Evolutionary conservation across 2,888 invertebrate species (phyloP).

Genomic region (Noctua pronuba): DNA sequence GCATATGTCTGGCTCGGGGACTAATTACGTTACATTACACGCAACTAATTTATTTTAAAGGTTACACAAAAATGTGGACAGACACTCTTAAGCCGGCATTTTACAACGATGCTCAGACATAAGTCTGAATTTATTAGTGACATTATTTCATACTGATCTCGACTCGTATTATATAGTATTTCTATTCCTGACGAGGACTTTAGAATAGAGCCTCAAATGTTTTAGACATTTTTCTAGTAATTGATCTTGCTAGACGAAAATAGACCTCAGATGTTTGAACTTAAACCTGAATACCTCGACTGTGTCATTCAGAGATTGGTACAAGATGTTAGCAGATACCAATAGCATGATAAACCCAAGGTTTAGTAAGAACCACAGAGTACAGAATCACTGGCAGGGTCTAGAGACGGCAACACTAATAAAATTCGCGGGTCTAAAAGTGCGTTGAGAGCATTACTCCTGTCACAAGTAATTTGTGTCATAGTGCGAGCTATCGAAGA

Average conservation of each 20-base stretch:
- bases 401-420: background rate
- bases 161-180: constrained; percentile 4
- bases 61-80: background rate
- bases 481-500: background rate
- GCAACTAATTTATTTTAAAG: constrained; percentile 2
- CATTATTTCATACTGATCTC: constrained; percentile 26
- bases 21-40: constrained; percentile 20
- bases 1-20: constrained; percentile 21
- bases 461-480: background rate
- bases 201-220: constrained; percentile 8
- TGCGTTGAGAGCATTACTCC: background rate
- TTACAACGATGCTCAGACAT: background rate
- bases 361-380: constrained; percentile 8
- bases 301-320: constrained; percentile 17
- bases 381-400: background rate
- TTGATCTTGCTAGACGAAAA: background rate
- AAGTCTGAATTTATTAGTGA: constrained; percentile 26
- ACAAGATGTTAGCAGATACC: constrained; percentile 20
- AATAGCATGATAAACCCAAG: constrained; percentile 16
- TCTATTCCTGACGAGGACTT: constrained; percentile 5
- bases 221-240: constrained; percentile 4
- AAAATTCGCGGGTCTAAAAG: background rate
- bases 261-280: background rate
- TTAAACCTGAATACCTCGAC: background rate
- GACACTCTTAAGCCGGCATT: background rate